phyloP scores from a whole-genome alignment of 23 tunicate genomes.

The Halocynthia roretzi region DNA sequence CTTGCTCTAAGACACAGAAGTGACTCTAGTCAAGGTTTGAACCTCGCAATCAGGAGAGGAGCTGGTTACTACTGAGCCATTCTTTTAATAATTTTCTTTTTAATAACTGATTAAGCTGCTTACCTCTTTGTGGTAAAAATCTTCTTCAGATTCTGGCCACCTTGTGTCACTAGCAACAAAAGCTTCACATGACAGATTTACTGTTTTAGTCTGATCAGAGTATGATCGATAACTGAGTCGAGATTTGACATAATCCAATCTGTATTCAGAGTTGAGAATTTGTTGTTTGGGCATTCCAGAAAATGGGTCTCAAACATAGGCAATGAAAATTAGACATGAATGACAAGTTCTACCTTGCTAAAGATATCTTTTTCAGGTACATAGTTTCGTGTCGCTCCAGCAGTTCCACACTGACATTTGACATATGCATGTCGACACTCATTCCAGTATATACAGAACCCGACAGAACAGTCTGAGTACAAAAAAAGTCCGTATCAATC shows the following conservation, averaged over 20 bases:
- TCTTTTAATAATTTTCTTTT: too few relatives aligned
- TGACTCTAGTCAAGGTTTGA: too few relatives aligned
- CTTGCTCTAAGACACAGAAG: too few relatives aligned
- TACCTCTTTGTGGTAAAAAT: too few relatives aligned
- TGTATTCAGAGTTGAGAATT: constrained; percentile 6
- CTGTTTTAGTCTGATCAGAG: constrained; percentile 60
- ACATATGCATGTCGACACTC: constrained; percentile 62
- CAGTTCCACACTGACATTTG: constrained; percentile 85
- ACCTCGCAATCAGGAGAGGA: background rate
- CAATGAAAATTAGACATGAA: background rate
- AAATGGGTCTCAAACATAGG: background rate
- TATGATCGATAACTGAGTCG: constrained; percentile 57
- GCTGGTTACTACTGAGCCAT: too few relatives aligned
- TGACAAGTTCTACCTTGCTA: constrained; percentile 50
- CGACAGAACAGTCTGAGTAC: constrained; percentile 70
- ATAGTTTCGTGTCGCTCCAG: constrained; percentile 25
- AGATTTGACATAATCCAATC: constrained; percentile 82
- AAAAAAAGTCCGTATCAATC: background rate
- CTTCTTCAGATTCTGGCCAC: background rate
- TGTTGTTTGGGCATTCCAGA: background rate
- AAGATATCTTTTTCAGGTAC: constrained; percentile 17
- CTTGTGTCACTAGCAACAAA: constrained; percentile 78
- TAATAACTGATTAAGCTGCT: too few relatives aligned
- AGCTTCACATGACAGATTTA: constrained; percentile 76
- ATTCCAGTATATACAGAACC: constrained; percentile 60